Base-by-base conservation (phyloP, 2,113 vertebrate genomes). In the Vimba vimba region DNA sequence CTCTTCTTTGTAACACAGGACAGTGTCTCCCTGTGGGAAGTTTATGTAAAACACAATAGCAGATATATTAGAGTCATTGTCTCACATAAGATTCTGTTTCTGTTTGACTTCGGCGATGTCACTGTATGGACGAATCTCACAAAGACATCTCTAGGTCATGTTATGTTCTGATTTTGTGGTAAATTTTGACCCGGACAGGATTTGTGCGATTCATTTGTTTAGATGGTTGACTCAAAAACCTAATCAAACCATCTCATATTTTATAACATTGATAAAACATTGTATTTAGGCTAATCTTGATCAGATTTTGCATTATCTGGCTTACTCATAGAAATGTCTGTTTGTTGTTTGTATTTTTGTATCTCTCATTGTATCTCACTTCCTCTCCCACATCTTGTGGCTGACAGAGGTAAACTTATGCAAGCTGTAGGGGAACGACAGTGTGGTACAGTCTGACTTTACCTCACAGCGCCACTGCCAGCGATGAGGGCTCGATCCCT, bases 351-450 rank as follows among this genome's bases (percentile, higher is more conserved):
- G 43, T 62, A 45, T 64, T 64, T 60, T 27, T 27, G 59, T 27
- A 64, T 80, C 36, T 45, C 36, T 80, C 10, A 6, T 55, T 15
- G 4, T 43, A 80, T 80, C 79, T 81, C 79, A 66, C 43, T 47
- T 81, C 79, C 79, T 47, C 15, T 66, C 79, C 79, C 59, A 27
- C 59, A 81, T 66, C 59, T 39, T 79, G 77, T 25, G 57, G 36
- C 33, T 43, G 57, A 7, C 57, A 79, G 55, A 79, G 27, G 77
- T 79, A 60, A 79, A 79, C 55, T 27, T 39, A 47, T 75, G 9
- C 21, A 30, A 30, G 23, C 36, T 23, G 71, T 21, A 30, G 6
- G 12, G 43, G 71, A 62, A 30, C 21, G 60, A 82, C 39, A 82
- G 33, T 47, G 21, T 19, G 25, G 25, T 47, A 47, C 13, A 76